These are phyloP conservation scores for Salarias fasciatus DNA, from an alignment of 2,797 vertebrate species.

Conservation along the genomic window DNA sequence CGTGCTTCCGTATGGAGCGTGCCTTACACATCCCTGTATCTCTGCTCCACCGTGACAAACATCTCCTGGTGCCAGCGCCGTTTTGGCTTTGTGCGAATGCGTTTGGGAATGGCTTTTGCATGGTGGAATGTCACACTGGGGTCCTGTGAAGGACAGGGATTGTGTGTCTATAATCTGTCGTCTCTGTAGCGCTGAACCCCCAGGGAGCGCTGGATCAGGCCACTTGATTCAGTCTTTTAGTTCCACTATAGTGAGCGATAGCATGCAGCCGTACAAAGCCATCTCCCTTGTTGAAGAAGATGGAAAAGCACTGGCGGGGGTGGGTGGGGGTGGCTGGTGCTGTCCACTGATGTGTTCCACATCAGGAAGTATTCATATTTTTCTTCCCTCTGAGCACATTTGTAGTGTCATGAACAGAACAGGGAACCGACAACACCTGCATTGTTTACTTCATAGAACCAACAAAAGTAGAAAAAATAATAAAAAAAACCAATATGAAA, in stretches of 20 bases:
- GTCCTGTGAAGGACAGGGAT: slow-evolving; percentile 71
- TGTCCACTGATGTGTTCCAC: slow-evolving; percentile 64
- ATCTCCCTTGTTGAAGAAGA: slow-evolving; percentile 63
- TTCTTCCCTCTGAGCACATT: slow-evolving; percentile 65
- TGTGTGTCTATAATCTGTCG: slow-evolving; percentile 75
- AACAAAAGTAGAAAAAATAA: slow-evolving; percentile 49
- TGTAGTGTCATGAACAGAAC: too few species aligned
- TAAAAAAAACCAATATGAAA: too few species aligned
- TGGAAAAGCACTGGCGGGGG: slow-evolving; percentile 60
- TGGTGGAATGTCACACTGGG: slow-evolving; percentile 67
- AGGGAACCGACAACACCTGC: too few species aligned
- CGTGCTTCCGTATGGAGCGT: slow-evolving; percentile 31
- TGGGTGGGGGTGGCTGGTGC: background rate
- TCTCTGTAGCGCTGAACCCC: slow-evolving; percentile 63
- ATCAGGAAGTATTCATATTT: slow-evolving; percentile 70
- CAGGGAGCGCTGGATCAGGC: slow-evolving; percentile 77
- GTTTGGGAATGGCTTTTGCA: slow-evolving; percentile 54
- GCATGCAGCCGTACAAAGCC: slow-evolving; percentile 61
- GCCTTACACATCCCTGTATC: slow-evolving; percentile 54
- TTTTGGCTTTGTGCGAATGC: slow-evolving; percentile 64
- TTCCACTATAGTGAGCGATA: slow-evolving; percentile 72
- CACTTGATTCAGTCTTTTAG: slow-evolving; percentile 81
- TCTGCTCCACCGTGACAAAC: slow-evolving; percentile 48
- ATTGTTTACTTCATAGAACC: too few species aligned
- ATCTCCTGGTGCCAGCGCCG: slow-evolving; percentile 47